Evolutionary conservation across 2,888 invertebrate species (phyloP), one percentile per base, ranked within the genome.

Genomic region (Drosophila anomalata): DNA sequence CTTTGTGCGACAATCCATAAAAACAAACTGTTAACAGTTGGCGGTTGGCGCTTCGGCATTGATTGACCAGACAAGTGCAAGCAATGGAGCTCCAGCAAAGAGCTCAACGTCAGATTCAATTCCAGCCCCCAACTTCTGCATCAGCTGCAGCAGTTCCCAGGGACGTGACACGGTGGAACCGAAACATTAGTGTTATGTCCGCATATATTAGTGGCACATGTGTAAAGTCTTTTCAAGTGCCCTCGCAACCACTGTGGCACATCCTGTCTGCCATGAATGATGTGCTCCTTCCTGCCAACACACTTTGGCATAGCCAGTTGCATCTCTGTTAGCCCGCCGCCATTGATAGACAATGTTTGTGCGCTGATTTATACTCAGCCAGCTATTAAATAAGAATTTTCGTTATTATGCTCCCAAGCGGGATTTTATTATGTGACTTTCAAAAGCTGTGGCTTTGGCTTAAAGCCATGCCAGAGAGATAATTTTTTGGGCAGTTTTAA

Each of bases 1-100:
- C 85, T 79, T 79, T 81, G 76, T 73, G 85, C 73, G 79, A 75
- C 79, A 79, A 71, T 59, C 77, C 67, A 82, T 82, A 82, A 82
- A 82, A 82, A 63, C 77, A 84, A 81, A 79, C 79, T 79, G 85
- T 77, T 76, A 77, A 77, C 67, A 75, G 82, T 81, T 82, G 82
- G 69, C 68, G 68, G 79, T 81, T 84, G 79, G 69, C 66, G 70
- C 62, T 68, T 29, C 52, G 66, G 76, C 82, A 81, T 85, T 87
- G 86, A 88, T 80, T 86, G 86, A 88, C 81, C 79, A 83, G 81
- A 86, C 84, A 83, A 86, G 84, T 87, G 85, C 77, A 83, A 65
- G 63, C 57, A 86, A 85, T 84, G 81, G 73, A 79, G 74, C 73
- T 71, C 31, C 39, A 33, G 39, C 33, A n/a, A 29, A 52, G 55